phyloP scores from a whole-genome alignment of 2,888 invertebrate species.

The Ormyrus pomaceus region DNA sequence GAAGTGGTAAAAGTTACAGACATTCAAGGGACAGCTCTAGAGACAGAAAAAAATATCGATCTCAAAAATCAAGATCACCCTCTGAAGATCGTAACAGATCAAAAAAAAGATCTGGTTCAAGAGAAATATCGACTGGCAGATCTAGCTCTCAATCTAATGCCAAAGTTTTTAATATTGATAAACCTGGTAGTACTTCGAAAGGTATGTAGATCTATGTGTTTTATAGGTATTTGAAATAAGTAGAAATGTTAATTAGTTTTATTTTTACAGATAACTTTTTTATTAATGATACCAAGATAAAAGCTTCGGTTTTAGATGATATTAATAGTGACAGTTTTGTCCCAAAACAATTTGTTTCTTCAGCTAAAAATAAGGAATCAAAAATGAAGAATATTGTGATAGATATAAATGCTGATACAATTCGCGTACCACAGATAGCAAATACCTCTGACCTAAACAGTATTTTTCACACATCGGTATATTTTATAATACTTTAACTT shows the following conservation, averaged over 20 bases:
- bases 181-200: conserved; percentile 62
- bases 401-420: conserved; percentile 84
- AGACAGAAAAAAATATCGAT: conserved; percentile 67
- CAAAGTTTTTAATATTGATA: conserved; percentile 63
- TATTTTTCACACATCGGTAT: conserved; percentile 73
- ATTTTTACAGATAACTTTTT: conserved; percentile 68
- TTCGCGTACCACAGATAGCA: conserved; percentile 80
- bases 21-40: conserved; percentile 67
- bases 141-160: conserved; percentile 69
- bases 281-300: conserved; percentile 68
- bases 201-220: conserved; percentile 59
- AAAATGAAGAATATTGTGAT: conserved; percentile 84
- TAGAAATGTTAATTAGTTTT: conserved; percentile 1
- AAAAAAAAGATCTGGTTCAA: conserved; percentile 67
- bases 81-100: conserved; percentile 66
- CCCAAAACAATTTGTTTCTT: conserved; percentile 78
- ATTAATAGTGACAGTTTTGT: conserved; percentile 84
- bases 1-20: conserved; percentile 67
- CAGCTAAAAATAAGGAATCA: conserved; percentile 79
- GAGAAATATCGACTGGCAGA: conserved; percentile 71
- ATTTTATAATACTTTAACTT: conserved; percentile 23
- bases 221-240: background rate
- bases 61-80: conserved; percentile 66
- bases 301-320: conserved; percentile 80
- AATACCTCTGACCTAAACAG: conserved; percentile 64